Evolutionary conservation across 2,113 vertebrate species (phyloP).

Genomic region (Corythornis madagascariensis): DNA sequence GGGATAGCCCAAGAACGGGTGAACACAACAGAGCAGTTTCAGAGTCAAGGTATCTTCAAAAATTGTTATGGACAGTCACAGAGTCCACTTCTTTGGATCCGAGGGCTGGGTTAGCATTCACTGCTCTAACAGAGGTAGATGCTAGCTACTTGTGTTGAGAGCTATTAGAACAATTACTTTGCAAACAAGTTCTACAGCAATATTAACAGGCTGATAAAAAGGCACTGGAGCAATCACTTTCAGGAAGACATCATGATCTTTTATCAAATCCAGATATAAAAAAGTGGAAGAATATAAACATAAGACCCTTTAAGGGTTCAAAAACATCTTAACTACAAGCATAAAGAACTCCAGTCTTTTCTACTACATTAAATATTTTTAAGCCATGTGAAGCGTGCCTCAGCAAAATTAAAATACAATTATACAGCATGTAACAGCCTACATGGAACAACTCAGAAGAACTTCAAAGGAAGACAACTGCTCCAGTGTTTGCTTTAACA

Average conservation of each 20-base stretch:
- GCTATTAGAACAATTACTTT: not conserved
- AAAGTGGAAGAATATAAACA: not conserved
- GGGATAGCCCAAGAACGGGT: not conserved
- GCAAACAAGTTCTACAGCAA: not conserved
- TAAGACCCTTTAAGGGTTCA: not conserved
- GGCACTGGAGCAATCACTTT: not conserved
- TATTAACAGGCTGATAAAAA: not conserved
- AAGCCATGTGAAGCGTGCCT: not conserved
- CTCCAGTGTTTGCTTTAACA: not conserved
- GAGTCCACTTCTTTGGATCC: not conserved
- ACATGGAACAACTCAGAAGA: not conserved
- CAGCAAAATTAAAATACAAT: not conserved
- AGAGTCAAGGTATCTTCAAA: not conserved
- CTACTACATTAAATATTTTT: not conserved
- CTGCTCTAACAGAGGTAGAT: not conserved
- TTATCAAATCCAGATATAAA: not conserved
- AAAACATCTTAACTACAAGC: not conserved
- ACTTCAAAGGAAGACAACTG: not conserved
- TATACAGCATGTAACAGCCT: not conserved
- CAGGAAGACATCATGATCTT: not conserved
- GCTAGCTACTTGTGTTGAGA: not conserved
- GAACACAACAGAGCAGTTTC: not conserved
- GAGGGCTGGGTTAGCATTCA: not conserved
- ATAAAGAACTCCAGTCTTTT: not conserved
- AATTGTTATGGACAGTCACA: not conserved